Percentiles rank a stretch among this genome's conserved stretches.
phyloP scores from a whole-genome alignment of 2,113 vertebrate species.

The Gallinago undulata region DNA sequence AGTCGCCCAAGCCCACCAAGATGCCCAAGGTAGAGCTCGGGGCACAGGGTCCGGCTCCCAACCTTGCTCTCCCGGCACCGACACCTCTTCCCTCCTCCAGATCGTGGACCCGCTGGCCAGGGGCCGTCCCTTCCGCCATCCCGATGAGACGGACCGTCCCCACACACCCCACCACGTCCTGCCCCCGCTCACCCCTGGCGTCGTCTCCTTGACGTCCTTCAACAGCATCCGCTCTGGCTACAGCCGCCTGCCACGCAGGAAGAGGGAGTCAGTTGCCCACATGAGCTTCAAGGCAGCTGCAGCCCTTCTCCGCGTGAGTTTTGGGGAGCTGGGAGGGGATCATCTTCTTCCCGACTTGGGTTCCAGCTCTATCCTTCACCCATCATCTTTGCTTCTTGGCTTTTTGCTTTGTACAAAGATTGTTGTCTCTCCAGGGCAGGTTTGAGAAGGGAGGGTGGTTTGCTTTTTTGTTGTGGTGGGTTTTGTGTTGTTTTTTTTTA shows the following conservation, averaged over 20 bases:
- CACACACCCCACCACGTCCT: conserved; percentile 76
- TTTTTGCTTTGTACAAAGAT: background rate
- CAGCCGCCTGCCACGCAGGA: conserved; percentile 79
- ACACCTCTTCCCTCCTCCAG: conserved; percentile 55
- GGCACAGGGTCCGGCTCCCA: accelerated
- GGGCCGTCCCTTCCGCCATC: conserved; percentile 88
- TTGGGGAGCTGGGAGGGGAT: background rate
- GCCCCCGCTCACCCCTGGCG: conserved; percentile 81
- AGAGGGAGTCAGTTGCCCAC: conserved; percentile 90
- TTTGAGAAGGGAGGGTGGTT: background rate
- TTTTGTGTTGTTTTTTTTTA: background rate
- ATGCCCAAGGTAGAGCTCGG: conserved; percentile 85
- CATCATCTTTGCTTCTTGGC: background rate
- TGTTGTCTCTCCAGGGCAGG: accelerated
- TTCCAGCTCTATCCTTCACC: background rate
- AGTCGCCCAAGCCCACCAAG: conserved; percentile 84
- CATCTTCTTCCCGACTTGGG: accelerated
- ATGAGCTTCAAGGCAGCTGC: conserved; percentile 94
- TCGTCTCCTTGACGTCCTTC: conserved; percentile 87
- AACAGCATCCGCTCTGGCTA: conserved; percentile 86
- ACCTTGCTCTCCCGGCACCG: background rate
- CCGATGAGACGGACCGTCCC: conserved; percentile 84
- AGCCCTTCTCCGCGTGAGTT: conserved; percentile 84
- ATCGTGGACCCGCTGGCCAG: conserved; percentile 93
- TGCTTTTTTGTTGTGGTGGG: background rate